phyloP scores from a whole-genome alignment of 2,797 vertebrate genomes.

The Darevskia nairensis region DNA sequence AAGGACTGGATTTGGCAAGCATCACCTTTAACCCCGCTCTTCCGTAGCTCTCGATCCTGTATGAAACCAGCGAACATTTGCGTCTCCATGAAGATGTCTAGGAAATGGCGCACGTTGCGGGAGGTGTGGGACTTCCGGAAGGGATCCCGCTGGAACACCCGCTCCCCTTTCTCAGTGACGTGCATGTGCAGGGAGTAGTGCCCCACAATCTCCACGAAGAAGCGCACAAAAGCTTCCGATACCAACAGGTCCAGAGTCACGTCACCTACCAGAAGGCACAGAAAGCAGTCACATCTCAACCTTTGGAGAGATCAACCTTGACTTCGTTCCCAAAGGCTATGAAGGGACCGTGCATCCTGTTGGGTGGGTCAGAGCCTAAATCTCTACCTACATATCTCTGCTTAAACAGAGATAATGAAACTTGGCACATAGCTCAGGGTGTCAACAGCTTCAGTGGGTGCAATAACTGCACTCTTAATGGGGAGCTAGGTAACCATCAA shows the following conservation, averaged over 20 bases:
- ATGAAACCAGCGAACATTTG: constrained; percentile 99
- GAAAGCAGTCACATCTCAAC: background rate
- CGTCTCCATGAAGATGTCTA: constrained; percentile 97
- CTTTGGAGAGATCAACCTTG: too few species aligned
- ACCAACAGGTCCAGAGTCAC: constrained; percentile 85
- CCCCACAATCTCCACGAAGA: constrained; percentile 95
- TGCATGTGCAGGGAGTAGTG: constrained; percentile 94
- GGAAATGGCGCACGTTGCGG: constrained; percentile 88
- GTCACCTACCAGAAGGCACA: constrained; percentile 60
- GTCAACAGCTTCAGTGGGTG: background rate
- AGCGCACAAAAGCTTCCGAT: constrained; percentile 94
- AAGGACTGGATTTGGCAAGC: accelerated
- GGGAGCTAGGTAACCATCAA: background rate
- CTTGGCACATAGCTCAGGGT: background rate
- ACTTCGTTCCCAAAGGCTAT: background rate
- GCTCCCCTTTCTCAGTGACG: constrained; percentile 79
- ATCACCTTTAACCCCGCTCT: constrained; percentile 87
- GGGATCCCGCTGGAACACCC: constrained; percentile 89
- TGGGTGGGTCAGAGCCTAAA: background rate
- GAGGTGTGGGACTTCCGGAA: constrained; percentile 93
- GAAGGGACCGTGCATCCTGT: background rate
- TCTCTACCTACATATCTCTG: background rate
- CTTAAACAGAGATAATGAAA: background rate
- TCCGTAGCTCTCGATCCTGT: constrained; percentile 93
- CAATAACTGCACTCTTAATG: background rate